Percentiles rank a stretch among this genome's conserved stretches.
phyloP scores from a whole-genome alignment of 1,140 invertebrate species.

The Choristoneura fumiferana region DNA sequence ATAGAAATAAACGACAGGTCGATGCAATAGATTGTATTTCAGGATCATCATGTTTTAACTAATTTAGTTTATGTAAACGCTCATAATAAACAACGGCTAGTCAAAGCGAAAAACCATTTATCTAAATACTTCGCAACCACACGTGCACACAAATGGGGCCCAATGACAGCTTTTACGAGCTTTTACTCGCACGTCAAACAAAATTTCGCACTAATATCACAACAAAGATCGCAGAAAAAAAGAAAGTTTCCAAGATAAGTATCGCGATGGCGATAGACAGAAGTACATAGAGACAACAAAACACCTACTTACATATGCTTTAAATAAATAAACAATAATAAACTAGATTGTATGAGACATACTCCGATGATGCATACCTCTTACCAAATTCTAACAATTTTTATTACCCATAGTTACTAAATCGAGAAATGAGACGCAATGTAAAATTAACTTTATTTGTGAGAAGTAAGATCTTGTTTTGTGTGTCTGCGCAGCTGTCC shows the following conservation, averaged over 20 bases:
- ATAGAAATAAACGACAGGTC: too few relatives aligned
- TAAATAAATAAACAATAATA: slow-evolving; percentile 16
- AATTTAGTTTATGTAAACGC: too few relatives aligned
- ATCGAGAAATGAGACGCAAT: not conserved
- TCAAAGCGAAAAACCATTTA: too few relatives aligned
- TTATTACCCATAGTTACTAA: slow-evolving; percentile 27
- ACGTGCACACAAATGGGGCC: too few relatives aligned
- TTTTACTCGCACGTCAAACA: too few relatives aligned
- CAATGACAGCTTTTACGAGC: too few relatives aligned
- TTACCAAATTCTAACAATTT: slow-evolving; percentile 46
- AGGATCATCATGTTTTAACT: too few relatives aligned
- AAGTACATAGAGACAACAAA: not conserved
- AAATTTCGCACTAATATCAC: too few relatives aligned
- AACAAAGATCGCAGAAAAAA: not conserved
- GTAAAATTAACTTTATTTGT: slow-evolving; percentile 35
- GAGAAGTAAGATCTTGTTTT: slow-evolving; percentile 31
- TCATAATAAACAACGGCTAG: too few relatives aligned
- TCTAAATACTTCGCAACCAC: too few relatives aligned
- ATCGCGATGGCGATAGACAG: not conserved
- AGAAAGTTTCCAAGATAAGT: not conserved
- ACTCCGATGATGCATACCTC: slow-evolving; percentile 34
- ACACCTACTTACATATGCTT: slow-evolving; percentile 14
- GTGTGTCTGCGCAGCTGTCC: slow-evolving; percentile 37
- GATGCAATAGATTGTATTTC: too few relatives aligned
- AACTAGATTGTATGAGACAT: slow-evolving; percentile 18